These are phyloP conservation scores for Drosophila diplacantha DNA, from an alignment of 2,888 invertebrate genomes.

Conservation along the genomic window DNA sequence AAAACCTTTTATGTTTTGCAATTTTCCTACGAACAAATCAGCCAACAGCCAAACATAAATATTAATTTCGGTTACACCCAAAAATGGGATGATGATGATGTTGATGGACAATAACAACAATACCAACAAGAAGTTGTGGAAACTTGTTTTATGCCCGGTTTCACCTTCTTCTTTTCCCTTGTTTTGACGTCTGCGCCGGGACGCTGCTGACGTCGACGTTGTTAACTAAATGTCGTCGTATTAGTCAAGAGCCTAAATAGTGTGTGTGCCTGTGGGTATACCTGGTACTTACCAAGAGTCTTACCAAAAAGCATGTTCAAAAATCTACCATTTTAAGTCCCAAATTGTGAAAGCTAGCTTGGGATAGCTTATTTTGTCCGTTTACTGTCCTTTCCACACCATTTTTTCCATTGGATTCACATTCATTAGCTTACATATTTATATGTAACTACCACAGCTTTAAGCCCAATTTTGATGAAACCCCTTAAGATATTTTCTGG, in stretches of 20 bases:
- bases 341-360: background rate
- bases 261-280: constrained; percentile 10
- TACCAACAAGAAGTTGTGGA: constrained; percentile 27
- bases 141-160: constrained; percentile 38
- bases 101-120: constrained; percentile 24
- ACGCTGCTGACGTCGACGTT: constrained; percentile 26
- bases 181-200: constrained; percentile 66
- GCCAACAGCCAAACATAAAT: constrained; percentile 42
- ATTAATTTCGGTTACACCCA: constrained; percentile 53
- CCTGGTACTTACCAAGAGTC: constrained; percentile 5
- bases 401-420: background rate
- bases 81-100: constrained; percentile 26
- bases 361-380: background rate
- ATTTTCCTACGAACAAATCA: constrained; percentile 46
- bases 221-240: constrained; percentile 32
- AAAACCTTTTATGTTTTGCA: constrained; percentile 55
- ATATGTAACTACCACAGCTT: background rate
- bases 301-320: background rate
- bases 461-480: background rate
- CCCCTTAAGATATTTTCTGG: background rate
- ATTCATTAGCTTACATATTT: background rate
- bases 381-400: background rate
- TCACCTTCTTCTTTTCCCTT: constrained; percentile 34
- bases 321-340: background rate
- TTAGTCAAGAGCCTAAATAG: constrained; percentile 20